Conservation (phyloP, 2,888 invertebrate species). For the Xestobium rufovillosum region DNA sequence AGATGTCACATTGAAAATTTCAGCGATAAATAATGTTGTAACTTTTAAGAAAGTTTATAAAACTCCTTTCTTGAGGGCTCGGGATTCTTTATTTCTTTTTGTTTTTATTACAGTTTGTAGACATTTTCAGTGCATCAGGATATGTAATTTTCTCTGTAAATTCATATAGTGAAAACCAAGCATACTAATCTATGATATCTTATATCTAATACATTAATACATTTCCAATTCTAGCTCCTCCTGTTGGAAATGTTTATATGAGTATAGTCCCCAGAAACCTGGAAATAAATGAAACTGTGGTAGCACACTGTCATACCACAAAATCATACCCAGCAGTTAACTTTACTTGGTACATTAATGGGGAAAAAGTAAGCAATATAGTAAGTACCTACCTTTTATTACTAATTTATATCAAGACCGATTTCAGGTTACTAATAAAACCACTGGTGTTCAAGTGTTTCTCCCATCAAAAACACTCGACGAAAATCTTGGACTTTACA, state of each 20-base stretch:
- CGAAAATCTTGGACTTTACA: constrained; percentile 27
- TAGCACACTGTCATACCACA: constrained; percentile 41
- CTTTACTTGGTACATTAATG: constrained; percentile 45
- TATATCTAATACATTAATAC: constrained; percentile 14
- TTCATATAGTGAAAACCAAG: constrained; percentile 10
- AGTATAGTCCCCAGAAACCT: constrained; percentile 41
- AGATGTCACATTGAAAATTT: background rate
- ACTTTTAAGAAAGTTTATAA: no score
- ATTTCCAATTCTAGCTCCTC: constrained; percentile 40
- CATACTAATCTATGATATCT: background rate
- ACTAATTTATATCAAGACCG: constrained; percentile 11
- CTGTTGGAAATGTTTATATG: constrained; percentile 38
- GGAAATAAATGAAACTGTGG: constrained; percentile 42
- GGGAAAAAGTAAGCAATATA: constrained; percentile 36
- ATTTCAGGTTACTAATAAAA: constrained; percentile 29
- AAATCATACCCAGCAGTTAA: constrained; percentile 43
- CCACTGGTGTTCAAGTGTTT: constrained; percentile 28
- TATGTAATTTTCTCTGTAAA: no score
- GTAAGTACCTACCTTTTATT: background rate
- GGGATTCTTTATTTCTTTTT: no score
- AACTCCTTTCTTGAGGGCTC: background rate
- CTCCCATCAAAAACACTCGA: constrained; percentile 28
- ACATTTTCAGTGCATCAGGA: no score
- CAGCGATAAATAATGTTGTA: background rate
- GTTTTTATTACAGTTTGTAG: no score